A percentile compares a stretch with the other conserved stretches of the same genome.
Conservation (phyloP, 2,888 invertebrate genomes). For the Pollenia labialis region DNA sequence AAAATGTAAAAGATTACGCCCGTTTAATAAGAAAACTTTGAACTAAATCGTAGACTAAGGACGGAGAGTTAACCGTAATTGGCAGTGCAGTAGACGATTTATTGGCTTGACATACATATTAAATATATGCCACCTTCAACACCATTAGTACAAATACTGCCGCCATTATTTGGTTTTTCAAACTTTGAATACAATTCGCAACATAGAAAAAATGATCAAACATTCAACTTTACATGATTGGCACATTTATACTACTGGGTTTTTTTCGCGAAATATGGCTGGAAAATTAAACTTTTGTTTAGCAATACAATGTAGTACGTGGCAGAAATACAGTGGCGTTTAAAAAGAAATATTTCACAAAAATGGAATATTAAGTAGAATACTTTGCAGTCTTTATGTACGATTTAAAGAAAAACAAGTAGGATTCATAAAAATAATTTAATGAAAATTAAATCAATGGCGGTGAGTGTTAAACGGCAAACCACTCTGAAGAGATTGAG, state of each 20-base stretch:
- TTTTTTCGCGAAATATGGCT: neutral
- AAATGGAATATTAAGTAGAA: neutral
- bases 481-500: too few species aligned
- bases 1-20: conserved; percentile 64
- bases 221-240: conserved; percentile 63
- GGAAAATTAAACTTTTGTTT: conserved; percentile 21
- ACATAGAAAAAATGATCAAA: conserved; percentile 43
- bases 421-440: too few species aligned
- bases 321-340: conserved; percentile 18
- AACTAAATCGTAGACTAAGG: neutral
- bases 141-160: neutral
- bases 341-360: neutral
- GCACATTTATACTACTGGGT: conserved; percentile 60
- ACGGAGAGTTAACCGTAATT: neutral
- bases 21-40: conserved; percentile 38
- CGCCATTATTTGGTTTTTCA: conserved; percentile 31
- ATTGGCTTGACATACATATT: conserved; percentile 30
- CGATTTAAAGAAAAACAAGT: too few species aligned
- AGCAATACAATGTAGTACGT: conserved; percentile 15
- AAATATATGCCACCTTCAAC: conserved; percentile 42
- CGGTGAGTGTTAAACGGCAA: too few species aligned
- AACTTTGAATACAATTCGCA: conserved; percentile 1
- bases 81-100: conserved; percentile 1
- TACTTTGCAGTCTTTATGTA: too few species aligned
- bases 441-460: too few species aligned